These are phyloP conservation scores for Mastigias papua DNA, from an alignment of 30 jellyfish, hydroid and myxozoan species.

Conservation along the genomic window DNA sequence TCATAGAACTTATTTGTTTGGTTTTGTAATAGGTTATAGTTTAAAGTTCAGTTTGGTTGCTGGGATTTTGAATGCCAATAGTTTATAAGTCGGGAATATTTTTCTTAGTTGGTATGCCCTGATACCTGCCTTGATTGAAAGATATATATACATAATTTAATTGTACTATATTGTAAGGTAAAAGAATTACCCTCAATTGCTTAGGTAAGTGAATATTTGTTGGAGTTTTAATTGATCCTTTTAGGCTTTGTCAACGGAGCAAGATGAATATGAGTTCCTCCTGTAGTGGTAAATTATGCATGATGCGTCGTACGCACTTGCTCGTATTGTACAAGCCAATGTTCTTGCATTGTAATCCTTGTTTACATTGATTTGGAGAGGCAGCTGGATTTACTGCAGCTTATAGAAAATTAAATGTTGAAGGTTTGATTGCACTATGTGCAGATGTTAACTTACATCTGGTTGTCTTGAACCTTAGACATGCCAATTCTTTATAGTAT, in stretches of 20 bases:
- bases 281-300: background rate
- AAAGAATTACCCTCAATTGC: background rate
- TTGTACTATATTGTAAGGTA: background rate
- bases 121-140: background rate
- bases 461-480: no score
- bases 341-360: background rate
- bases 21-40: no score
- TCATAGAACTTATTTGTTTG: no score
- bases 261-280: background rate
- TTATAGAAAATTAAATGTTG: no score
- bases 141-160: background rate
- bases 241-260: background rate
- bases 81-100: no score
- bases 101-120: no score
- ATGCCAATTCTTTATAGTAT: no score
- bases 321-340: background rate
- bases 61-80: no score
- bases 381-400: no score
- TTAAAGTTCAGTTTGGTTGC: no score
- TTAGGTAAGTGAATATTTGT: background rate
- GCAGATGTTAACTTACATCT: no score
- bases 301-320: background rate
- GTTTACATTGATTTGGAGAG: background rate
- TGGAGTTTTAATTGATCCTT: background rate
- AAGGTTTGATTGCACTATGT: no score